Conservation (phyloP, 1,140 invertebrate genomes). For the Diabrotica virgifera region DNA sequence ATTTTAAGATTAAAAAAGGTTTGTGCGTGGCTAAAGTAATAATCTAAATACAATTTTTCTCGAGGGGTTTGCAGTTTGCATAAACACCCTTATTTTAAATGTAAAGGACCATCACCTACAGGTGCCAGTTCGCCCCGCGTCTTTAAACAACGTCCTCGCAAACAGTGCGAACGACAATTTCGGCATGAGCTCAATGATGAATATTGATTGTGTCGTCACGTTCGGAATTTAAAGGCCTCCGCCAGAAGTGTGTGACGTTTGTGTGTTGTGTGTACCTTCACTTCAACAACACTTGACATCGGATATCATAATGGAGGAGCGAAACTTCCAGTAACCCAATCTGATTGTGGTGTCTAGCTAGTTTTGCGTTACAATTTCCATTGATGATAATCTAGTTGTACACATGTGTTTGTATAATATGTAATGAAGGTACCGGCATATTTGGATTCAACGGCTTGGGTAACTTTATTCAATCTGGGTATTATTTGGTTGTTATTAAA, state of each 20-base stretch:
- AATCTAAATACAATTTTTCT: too few species aligned
- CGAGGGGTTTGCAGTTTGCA: too few species aligned
- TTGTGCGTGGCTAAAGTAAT: too few species aligned
- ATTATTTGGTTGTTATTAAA: too few species aligned
- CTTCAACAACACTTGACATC: background rate
- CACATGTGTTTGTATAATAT: background rate
- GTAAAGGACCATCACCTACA: too few species aligned
- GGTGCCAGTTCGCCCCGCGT: too few species aligned
- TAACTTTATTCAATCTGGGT: too few species aligned
- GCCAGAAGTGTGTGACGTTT: conserved; percentile 1
- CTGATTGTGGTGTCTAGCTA: background rate
- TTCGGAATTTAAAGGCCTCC: background rate
- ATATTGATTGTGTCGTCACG: conserved; percentile 2
- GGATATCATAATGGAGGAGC: background rate
- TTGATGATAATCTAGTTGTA: background rate
- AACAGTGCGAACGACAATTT: background rate
- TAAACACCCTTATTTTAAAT: too few species aligned
- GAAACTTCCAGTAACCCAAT: conserved; percentile 2
- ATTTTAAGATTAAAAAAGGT: too few species aligned
- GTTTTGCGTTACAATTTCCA: background rate
- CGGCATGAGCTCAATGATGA: background rate
- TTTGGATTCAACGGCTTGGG: too few species aligned
- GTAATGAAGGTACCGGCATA: background rate
- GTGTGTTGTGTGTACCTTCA: background rate
- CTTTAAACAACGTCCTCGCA: background rate